Evolutionary conservation across 1,140 invertebrate genomes (phyloP).

Genomic region (Halotydeus destructor): DNA sequence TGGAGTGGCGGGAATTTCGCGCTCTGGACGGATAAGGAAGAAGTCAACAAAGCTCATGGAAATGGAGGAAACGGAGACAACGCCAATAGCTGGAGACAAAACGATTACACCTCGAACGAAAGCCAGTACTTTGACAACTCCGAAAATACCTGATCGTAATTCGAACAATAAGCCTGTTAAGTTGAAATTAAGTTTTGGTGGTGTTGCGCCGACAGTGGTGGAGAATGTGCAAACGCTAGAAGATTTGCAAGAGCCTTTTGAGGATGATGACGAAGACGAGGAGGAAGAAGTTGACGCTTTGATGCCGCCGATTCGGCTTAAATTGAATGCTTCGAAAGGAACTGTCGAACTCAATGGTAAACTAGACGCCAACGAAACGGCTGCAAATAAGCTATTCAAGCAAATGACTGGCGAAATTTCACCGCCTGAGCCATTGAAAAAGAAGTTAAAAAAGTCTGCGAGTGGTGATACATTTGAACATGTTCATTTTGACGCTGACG

Average conservation of each 20-base stretch:
- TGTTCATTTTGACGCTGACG: slow-evolving; percentile 3
- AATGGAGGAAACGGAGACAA: slow-evolving; percentile 54
- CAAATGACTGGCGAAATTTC: slow-evolving; percentile 2
- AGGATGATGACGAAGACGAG: background rate
- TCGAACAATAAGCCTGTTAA: background rate
- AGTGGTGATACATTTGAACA: too few species aligned
- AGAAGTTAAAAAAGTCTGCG: background rate
- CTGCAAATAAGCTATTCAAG: slow-evolving; percentile 7
- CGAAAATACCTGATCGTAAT: background rate
- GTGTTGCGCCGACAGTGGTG: background rate
- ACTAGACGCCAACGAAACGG: slow-evolving; percentile 1
- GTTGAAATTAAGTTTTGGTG: background rate
- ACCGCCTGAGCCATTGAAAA: background rate
- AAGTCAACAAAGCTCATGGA: slow-evolving; percentile 66
- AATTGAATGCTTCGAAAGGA: background rate
- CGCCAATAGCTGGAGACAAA: background rate
- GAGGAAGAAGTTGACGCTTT: slow-evolving; percentile 3
- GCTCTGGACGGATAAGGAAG: slow-evolving; percentile 68
- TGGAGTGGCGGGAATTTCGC: slow-evolving; percentile 31
- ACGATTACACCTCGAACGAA: background rate
- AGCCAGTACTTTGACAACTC: background rate
- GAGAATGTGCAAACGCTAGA: background rate
- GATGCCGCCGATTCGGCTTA: too few species aligned
- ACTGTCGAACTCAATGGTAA: slow-evolving; percentile 2
- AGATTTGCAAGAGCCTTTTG: background rate